Base-by-base conservation (phyloP, 2,797 vertebrate genomes). In the Sebastes oblongus region DNA sequence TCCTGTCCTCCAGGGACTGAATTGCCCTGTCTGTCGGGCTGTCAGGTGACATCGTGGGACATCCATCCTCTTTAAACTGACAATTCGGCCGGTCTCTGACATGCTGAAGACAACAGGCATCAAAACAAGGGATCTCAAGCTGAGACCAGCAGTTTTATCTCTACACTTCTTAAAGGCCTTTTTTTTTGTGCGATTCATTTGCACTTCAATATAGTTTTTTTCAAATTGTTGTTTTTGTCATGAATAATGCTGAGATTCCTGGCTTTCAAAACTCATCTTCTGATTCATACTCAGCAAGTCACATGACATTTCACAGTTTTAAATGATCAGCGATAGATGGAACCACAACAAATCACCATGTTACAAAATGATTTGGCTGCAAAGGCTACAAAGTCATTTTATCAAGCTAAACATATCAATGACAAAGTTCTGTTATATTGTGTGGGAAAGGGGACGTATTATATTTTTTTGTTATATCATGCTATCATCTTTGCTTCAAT, bases 1-100 rank as follows among this genome's bases (percentile, higher is more conserved):
- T 54, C 6, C 78, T 75, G 86, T 89, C 84, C 89, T 89, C 87
- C 70, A 77, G 75, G 84, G 85, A 87, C 75, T 78, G 82, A 83
- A 88, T 65, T 82, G 80, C 74, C 80, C 78, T 46, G 74, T 82
- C 86, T 84, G 82, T 87, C 27, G 27, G 62, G 34, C 74, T 87
- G 89, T 90, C 89, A 83, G 72, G 69, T 82, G 86, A 71, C 82
- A 78, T 36, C 39, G 86, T 18, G 12, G 70, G 79, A 83, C 75
- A 91, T 92, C 68, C 46, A 86, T 93, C 83, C 86, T 90, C 64
- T 86, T 85, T 85, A 88, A 84, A 84, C 39, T 71, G 85, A 85
- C 83, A 59, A 64, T 68, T 70, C 52, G 3, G 64, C 77, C 79
- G 54, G 72, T 75, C 77, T 83, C 70, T 83, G 83, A 86, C 89